Base-by-base conservation (phyloP, 2,888 invertebrate species). In the Tenthredo mesomela region DNA sequence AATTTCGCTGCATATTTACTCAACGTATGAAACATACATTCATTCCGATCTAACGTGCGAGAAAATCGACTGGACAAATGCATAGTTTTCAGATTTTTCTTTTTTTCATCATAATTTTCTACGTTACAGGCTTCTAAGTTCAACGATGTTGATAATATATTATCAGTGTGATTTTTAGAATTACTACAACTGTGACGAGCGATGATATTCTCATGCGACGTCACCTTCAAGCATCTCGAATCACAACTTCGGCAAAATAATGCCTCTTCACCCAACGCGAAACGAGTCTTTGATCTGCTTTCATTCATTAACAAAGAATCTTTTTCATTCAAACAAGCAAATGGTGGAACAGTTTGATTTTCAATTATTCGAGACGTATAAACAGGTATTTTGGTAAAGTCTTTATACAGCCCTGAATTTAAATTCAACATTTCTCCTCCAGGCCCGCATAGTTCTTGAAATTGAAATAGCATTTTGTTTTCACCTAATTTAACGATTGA, bases 381-480 rank as follows among this genome's bases (percentile, higher is more conserved):
- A 5, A 40, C 70, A 70, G 9, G 33, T 33, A 37, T 70, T 37
- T 29, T 29, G 1, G 61, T 21, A 1, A 61, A 21, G 9, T 70
- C 33, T 70, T 33, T 9, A n/a, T n/a, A n/a, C 3, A 70, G 37
- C 37, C 37, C n/a, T n/a, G n/a, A 70, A 15, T 29, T 37, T 37
- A 37, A n/a, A 70, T 37, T 37, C n/a, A 70, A 70, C 9, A 18
- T 70, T 21, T 61, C n/a, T 25, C 6, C 25, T n/a, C 25, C n/a
- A 25, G 61, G 10, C 61, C 21, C n/a, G 25, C 25, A 61, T 61
- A 21, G 25, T 61, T 25, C 10, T 37, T 37, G 70, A 70, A 5
- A 70, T 70, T 70, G 18, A 70, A 37, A 70, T n/a, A 40, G n/a
- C 37, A 15, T 70, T 70, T 70, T n/a, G 5, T 70, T 37, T 37